Percentiles rank a stretch among this genome's conserved stretches.
Conservation (phyloP, 2,797 vertebrate genomes). For the Craterocephalus amniculus region DNA sequence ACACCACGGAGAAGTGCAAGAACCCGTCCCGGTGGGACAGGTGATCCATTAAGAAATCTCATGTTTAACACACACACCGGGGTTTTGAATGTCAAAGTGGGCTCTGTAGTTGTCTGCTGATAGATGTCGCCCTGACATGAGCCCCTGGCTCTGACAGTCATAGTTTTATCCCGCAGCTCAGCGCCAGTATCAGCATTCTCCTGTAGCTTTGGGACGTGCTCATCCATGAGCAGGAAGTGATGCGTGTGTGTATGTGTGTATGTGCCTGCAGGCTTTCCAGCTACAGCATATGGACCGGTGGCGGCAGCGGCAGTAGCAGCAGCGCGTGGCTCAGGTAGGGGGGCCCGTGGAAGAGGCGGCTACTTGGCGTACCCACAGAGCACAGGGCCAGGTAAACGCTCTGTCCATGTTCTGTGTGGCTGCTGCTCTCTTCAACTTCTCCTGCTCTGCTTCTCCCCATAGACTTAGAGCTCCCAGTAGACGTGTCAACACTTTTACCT, state of each 20-base stretch:
- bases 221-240: conserved; percentile 74
- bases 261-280: conserved; percentile 92
- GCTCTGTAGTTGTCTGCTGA: conserved; percentile 63
- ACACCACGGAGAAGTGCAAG: background rate
- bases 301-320: conserved; percentile 94
- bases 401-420: conserved; percentile 94
- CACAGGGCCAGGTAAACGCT: conserved; percentile 95
- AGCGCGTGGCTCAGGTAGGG: conserved; percentile 99
- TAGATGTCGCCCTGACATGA: conserved; percentile 67
- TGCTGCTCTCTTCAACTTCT: conserved; percentile 87
- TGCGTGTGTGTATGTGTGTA: conserved; percentile 68
- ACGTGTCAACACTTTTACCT: conserved; percentile 31
- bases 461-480: conserved; percentile 63
- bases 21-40: conserved; percentile 5
- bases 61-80: conserved; percentile 12
- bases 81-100: conserved; percentile 64
- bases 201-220: conserved; percentile 66
- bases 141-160: conserved; percentile 64
- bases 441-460: conserved; percentile 79
- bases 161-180: conserved; percentile 69
- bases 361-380: conserved; percentile 92
- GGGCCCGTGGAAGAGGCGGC: conserved; percentile 89
- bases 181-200: conserved; percentile 61
- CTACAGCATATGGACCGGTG: conserved; percentile 96
- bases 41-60: conserved; percentile 5